Base-by-base conservation (phyloP, 1,140 invertebrate species). In the Drosophila rufa region DNA sequence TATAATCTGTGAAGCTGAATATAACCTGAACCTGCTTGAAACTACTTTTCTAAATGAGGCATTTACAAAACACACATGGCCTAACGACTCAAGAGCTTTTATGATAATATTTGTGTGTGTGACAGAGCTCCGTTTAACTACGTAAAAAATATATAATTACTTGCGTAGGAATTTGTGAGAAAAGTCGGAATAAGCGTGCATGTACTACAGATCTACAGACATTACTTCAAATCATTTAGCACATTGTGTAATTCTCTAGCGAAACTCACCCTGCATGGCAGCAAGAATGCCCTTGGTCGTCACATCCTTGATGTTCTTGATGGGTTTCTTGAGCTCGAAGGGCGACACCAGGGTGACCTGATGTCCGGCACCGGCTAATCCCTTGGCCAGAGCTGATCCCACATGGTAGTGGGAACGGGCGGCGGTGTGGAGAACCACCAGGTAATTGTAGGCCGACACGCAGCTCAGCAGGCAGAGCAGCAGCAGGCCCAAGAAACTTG, bases 341-440 rank as follows among this genome's bases (percentile, higher is more conserved):
- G 93, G 79, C 56, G 94, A 95, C 0, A 95, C 80, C 0, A 95
- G 83, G 2, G 95, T 94, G 4, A 95, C 93, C 36, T 95, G 91
- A 69, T 96, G 95, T 7, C 95, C 95, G 36, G 92, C 93, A 14
- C 61, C 77, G 0, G 94, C 95, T 22, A 96, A 60, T 12, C 93
- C 94, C 66, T 94, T 94, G 79, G 94, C 93, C 51, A 95, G 59
- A 0, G 92, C 86, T 4, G 94, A 93, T 27, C 94, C 94, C 57
- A 95, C 93, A 51, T 94, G 93, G 56, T 93, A 94, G 75, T 95
- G 95, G 50, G 95, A 95, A 74, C 93, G 94, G 0, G 91, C 93
- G 0, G 90, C 85, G 4, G 94, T 91, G 0, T 93, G 93, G 55
- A 95, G 93, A 2, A 95, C 57, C 9, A 93, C 92, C 38, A 93